Conservation (phyloP, 1,140 invertebrate genomes). For the Drosophila oshimai region DNA sequence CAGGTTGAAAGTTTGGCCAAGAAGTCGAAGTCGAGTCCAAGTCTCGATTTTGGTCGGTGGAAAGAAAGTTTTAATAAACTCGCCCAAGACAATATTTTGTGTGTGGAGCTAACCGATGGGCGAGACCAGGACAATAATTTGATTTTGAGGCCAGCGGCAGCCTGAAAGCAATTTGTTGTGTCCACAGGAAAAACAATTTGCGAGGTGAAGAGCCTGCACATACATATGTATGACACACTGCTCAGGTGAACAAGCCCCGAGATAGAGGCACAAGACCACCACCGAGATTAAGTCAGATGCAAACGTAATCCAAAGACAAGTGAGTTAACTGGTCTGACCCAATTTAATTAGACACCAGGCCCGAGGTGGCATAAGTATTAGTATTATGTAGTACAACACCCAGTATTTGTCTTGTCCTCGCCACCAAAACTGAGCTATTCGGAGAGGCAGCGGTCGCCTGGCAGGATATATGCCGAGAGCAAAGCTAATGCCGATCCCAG, state of each 20-base stretch:
- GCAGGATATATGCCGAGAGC: constrained; percentile 18
- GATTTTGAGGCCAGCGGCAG: constrained; percentile 45
- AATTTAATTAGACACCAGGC: constrained; percentile 73
- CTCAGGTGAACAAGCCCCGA: no score
- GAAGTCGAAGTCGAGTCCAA: constrained; percentile 47
- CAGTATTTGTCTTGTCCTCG: constrained; percentile 66
- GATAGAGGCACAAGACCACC: constrained; percentile 6
- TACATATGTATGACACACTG: background rate
- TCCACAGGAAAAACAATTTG: constrained; percentile 24
- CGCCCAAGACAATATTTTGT: constrained; percentile 63
- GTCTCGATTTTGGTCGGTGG: constrained; percentile 11
- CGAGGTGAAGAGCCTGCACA: no score
- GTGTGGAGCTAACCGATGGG: background rate
- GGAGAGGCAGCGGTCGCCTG: background rate
- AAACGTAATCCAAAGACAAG: constrained; percentile 78
- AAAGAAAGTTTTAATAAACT: constrained; percentile 79
- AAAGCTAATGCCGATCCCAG: constrained; percentile 26
- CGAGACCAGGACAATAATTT: constrained; percentile 63
- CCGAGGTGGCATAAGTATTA: constrained; percentile 34
- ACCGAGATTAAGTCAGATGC: constrained; percentile 71
- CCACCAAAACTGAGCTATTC: constrained; percentile 53
- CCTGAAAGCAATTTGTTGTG: constrained; percentile 65
- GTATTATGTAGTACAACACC: constrained; percentile 33
- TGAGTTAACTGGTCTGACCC: constrained; percentile 77
- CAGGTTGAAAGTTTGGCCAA: constrained; percentile 69